These are phyloP conservation scores for Phyllopteryx taeniolatus DNA, from an alignment of 2,113 vertebrate species.

Conservation along the genomic window DNA sequence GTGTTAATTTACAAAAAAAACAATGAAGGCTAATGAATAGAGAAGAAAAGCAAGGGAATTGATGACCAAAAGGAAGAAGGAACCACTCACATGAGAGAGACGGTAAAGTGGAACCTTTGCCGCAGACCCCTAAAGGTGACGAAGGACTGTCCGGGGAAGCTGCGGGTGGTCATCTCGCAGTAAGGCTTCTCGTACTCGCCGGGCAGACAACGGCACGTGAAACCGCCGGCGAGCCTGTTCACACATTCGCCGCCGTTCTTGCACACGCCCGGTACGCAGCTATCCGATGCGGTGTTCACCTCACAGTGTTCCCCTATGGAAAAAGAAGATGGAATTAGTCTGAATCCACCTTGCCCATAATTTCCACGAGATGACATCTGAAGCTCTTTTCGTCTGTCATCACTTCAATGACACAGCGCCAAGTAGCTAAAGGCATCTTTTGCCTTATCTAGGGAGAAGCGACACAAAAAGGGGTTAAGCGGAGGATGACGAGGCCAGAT, in stretches of 20 bases:
- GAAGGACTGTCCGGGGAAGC: constrained; percentile 87
- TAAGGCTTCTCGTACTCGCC: constrained; percentile 90
- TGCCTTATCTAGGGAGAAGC: not conserved
- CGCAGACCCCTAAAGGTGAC: constrained; percentile 90
- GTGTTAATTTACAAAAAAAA: not conserved
- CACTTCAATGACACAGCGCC: not conserved
- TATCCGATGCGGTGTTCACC: constrained; percentile 79
- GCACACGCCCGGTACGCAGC: constrained; percentile 83
- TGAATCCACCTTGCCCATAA: not conserved
- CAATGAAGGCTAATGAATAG: not conserved
- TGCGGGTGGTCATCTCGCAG: constrained; percentile 90
- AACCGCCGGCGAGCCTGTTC: constrained; percentile 87
- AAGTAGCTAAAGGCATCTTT: not conserved
- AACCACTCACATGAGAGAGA: constrained; percentile 85
- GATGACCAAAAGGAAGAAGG: not conserved
- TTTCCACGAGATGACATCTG: too few relatives aligned
- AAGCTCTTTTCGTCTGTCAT: not conserved
- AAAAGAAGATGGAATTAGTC: not conserved
- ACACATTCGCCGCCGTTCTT: constrained; percentile 87
- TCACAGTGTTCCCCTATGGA: constrained; percentile 85
- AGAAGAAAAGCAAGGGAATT: not conserved
- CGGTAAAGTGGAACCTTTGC: constrained; percentile 93
- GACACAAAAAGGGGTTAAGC: not conserved
- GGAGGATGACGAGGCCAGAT: too few relatives aligned
- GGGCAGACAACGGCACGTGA: constrained; percentile 84